phyloP scores from a whole-genome alignment of 2,888 invertebrate species.

The Drosophila melanosoma region DNA sequence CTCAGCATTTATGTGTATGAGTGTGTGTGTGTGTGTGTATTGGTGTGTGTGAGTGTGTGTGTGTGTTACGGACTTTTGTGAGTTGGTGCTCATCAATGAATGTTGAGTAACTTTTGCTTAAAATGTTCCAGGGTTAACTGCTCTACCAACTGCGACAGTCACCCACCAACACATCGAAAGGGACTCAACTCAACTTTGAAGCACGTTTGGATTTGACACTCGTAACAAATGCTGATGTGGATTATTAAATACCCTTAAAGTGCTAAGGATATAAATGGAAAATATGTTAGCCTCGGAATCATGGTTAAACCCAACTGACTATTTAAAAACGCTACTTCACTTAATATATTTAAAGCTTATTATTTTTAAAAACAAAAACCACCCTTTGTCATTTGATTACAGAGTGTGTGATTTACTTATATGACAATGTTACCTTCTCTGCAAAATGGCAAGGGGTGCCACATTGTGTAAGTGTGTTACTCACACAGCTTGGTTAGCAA shows the following conservation, averaged over 20 bases:
- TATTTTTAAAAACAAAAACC: background rate
- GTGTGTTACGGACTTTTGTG: slow-evolving; percentile 3
- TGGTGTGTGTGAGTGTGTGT: background rate
- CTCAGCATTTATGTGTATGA: background rate
- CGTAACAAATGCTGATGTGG: background rate
- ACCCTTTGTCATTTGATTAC: background rate
- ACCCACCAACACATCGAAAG: slow-evolving; percentile 2
- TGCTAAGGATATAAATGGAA: background rate
- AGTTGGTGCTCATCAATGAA: slow-evolving; percentile 58
- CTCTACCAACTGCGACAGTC: slow-evolving; percentile 21
- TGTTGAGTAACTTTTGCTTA: slow-evolving; percentile 57
- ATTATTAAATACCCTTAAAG: slow-evolving; percentile 11
- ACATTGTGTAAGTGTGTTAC: slow-evolving; percentile 11
- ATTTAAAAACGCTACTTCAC: background rate
- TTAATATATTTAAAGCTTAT: background rate
- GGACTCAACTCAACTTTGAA: slow-evolving; percentile 50
- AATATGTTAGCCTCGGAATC: background rate
- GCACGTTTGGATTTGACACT: slow-evolving; percentile 61
- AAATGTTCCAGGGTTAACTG: slow-evolving; percentile 34
- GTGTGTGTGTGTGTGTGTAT: background rate
- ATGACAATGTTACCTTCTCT: slow-evolving; percentile 30
- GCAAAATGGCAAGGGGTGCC: slow-evolving; percentile 15
- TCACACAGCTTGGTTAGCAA: slow-evolving; percentile 17
- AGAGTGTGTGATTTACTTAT: slow-evolving; percentile 16
- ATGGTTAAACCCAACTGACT: background rate